Evolutionary conservation across 2,797 vertebrate genomes (phyloP), one percentile per base, ranked within the genome.

Genomic region (Coccyzus lansbergi): DNA sequence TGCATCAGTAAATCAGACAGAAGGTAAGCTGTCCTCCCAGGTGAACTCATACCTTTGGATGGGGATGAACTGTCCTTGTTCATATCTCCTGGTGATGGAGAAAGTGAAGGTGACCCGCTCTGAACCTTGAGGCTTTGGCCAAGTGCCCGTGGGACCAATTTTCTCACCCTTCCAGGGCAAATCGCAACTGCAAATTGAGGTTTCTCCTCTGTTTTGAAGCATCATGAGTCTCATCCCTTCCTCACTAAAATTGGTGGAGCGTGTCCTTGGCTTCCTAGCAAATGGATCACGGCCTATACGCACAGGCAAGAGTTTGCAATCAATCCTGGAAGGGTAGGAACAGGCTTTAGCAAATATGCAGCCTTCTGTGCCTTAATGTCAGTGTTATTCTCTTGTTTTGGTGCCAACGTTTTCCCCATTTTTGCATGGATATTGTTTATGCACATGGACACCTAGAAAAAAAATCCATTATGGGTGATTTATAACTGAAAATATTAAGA

Each of bases 131-230:
- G 42, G 16, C 5, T 85, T 68, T 42, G 70, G 36, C 55, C 17
- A 17, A 75, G 6, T 2, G 2, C 19, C 46, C 18, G 8, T 22
- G 48, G 49, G 26, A 86, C 38, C 28, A 2, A 33, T 29, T 26
- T 10, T 0, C 26, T 53, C 33, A 25, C 49, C 49, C 10, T 52
- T 25, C 52, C 60, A 49, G 33, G 12, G 10, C 7, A 76, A 84
- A 53, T 22, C 5, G 1, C 51, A 24, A 0, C 10, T 1, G 0
- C 1, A 44, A 62, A 8, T 0, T 12, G 8, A 24, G 55, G 3
- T 8, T 82, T 22, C 20, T 74, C 10, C 48, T 65, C 20, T 42
- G 12, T 2, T 72, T 62, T n/a, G 18, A 42, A 34, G 19, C 55
- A 24, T 10, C 22, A 15, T 25, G 44, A 24, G 16, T 52, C 70